Evolutionary conservation across 2,797 vertebrate species (phyloP), one percentile per base, ranked within the genome.

Genomic region (Merluccius polli): DNA sequence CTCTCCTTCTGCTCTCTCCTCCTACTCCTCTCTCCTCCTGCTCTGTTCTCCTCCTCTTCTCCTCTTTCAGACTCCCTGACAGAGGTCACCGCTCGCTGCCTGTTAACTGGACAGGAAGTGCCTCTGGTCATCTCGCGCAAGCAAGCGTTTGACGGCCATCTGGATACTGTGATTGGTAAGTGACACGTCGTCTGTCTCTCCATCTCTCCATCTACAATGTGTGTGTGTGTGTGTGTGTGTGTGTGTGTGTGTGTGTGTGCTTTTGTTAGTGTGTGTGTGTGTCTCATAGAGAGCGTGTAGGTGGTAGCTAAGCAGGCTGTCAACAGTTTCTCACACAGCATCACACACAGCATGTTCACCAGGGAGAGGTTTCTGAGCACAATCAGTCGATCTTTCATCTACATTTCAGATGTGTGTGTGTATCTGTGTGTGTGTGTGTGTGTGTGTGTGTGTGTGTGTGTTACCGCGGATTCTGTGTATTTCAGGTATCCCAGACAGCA

Each of bases 141-240:
- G 79, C 83, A 69, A 70, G 89, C 87, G n/a, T 96, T 97, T 72
- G 93, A 95, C 74, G 96, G 90, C 84, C 93, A 91, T 85, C 87
- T 98, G 24, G 96, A 98, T 79, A 89, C 95, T 2, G 95, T 95
- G 84, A 94, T 99, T 84, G 97, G 98, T 99, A 89, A 85, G 95
- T 90, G 74, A 29, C 3, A 36, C 29, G 44, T 16, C 1, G 16
- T 21, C 10, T 44, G 18, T 38, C 11, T 68, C 65, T 68, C 27
- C 21, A n/a, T 63, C 21, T 27, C 59, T 63, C 59, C 21, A n/a
- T n/a, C 48, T 16, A 48, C 48, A n/a, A 13, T 2, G 52, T 59
- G n/a, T 67, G 32, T 18, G 30, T 5, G 27, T 52, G 29, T 72
- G 24, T 30, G 38, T 32, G 30, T 41, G 48, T 68, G 71, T 69